Percentiles rank a stretch among this genome's conserved stretches.
Evolutionary conservation across 1,140 invertebrate species (phyloP).

Genomic region (Scaptomyza pallida): DNA sequence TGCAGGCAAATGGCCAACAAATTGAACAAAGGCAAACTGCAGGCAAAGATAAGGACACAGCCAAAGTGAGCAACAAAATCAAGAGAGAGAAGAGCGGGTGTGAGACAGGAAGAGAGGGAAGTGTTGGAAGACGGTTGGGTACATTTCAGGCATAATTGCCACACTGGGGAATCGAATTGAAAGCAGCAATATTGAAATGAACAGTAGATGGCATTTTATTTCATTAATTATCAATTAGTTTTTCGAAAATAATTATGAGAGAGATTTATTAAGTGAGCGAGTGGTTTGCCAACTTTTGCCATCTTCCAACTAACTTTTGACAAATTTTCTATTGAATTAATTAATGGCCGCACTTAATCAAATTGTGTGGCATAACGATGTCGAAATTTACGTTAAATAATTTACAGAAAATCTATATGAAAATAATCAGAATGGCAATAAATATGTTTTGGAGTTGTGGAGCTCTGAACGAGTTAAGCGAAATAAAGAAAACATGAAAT

Average conservation of each 20-base stretch:
- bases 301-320: slow-evolving; percentile 21
- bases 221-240: slow-evolving; percentile 83
- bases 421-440: not conserved
- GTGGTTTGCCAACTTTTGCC: slow-evolving; percentile 37
- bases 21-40: slow-evolving; percentile 61
- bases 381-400: not conserved
- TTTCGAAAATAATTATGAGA: slow-evolving; percentile 68
- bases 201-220: slow-evolving; percentile 65
- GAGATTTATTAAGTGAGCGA: slow-evolving; percentile 68
- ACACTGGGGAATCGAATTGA: slow-evolving; percentile 75
- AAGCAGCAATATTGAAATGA: slow-evolving; percentile 34
- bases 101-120: slow-evolving; percentile 1
- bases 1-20: slow-evolving; percentile 56
- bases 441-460: not conserved
- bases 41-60: slow-evolving; percentile 55
- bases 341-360: slow-evolving; percentile 53
- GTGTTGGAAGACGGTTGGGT: not conserved
- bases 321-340: slow-evolving; percentile 67
- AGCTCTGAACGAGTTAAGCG: too few relatives aligned
- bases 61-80: slow-evolving; percentile 16
- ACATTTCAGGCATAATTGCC: slow-evolving; percentile 68
- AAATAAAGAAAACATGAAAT: too few relatives aligned
- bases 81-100: slow-evolving; percentile 5
- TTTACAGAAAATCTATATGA: not conserved
- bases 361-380: slow-evolving; percentile 11